phyloP scores from a whole-genome alignment of 2,797 vertebrate genomes.

The Anguilla anguilla region DNA sequence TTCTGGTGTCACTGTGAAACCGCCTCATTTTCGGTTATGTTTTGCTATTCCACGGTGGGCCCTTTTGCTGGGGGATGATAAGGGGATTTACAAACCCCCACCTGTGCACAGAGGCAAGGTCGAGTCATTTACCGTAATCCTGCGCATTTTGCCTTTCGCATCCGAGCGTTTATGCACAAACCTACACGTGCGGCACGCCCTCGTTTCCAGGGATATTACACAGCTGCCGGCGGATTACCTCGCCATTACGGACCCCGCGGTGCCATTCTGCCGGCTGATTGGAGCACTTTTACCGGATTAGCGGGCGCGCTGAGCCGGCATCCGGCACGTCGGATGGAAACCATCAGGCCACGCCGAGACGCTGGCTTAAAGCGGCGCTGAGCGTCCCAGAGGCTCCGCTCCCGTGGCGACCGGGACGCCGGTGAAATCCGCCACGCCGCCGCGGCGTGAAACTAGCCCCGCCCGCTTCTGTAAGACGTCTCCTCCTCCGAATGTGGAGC shows the following conservation, averaged over 20 bases:
- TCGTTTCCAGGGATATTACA: neutral
- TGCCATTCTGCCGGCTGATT: neutral
- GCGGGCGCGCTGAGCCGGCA: neutral
- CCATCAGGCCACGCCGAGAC: neutral
- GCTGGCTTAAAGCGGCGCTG: neutral
- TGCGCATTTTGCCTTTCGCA: neutral
- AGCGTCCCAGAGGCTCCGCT: too few relatives aligned
- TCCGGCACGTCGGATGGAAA: neutral
- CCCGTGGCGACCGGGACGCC: neutral
- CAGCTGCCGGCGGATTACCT: neutral
- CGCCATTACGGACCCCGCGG: neutral
- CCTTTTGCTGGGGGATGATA: neutral
- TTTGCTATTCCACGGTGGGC: neutral
- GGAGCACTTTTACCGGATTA: slow-evolving; percentile 9
- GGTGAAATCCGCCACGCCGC: neutral
- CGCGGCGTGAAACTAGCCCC: neutral
- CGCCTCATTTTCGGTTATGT: neutral
- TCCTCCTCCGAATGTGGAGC: neutral
- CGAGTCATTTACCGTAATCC: neutral
- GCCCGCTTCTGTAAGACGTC: neutral
- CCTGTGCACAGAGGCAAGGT: neutral
- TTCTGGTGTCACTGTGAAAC: neutral
- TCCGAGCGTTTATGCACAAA: neutral
- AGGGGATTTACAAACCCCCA: neutral
- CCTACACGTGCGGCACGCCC: neutral